Percentiles rank a stretch among this genome's conserved stretches.
phyloP scores from a whole-genome alignment of 2,797 vertebrate species.

The Zalophus californianus region DNA sequence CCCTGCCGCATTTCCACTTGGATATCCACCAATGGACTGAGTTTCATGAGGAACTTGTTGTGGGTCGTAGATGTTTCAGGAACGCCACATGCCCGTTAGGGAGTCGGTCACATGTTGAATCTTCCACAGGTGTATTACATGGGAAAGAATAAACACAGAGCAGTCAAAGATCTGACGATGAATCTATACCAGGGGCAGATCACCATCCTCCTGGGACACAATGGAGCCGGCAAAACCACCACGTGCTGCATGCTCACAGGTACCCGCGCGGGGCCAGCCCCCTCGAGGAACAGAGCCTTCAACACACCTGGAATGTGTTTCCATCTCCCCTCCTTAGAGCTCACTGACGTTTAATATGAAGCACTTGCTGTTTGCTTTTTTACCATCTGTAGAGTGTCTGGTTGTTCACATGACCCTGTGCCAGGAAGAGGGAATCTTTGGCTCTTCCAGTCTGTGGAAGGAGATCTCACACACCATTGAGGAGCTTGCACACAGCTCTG shows the following conservation, averaged over 20 bases:
- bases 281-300: not conserved
- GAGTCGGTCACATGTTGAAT: not conserved
- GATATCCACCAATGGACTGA: not conserved
- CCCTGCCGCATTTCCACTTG: not conserved
- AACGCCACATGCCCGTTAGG: not conserved
- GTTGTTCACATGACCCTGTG: not conserved
- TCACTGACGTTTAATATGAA: not conserved
- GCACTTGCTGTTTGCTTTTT: not conserved
- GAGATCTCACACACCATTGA: not conserved
- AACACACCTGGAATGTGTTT: not conserved
- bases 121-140: constrained; percentile 91
- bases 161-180: constrained; percentile 92
- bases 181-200: constrained; percentile 98
- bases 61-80: not conserved
- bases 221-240: constrained; percentile 96
- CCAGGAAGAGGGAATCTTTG: not conserved
- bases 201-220: constrained; percentile 96
- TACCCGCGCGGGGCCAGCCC: constrained; percentile 69
- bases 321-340: not conserved
- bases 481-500: not conserved
- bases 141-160: constrained; percentile 90
- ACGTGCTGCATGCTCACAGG: constrained; percentile 96
- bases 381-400: not conserved
- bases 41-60: not conserved
- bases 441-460: not conserved